Evolutionary conservation across 64 coral and sea anemone species (phyloP), one percentile per base, ranked within the genome.

Genomic region (Montipora cactus): DNA sequence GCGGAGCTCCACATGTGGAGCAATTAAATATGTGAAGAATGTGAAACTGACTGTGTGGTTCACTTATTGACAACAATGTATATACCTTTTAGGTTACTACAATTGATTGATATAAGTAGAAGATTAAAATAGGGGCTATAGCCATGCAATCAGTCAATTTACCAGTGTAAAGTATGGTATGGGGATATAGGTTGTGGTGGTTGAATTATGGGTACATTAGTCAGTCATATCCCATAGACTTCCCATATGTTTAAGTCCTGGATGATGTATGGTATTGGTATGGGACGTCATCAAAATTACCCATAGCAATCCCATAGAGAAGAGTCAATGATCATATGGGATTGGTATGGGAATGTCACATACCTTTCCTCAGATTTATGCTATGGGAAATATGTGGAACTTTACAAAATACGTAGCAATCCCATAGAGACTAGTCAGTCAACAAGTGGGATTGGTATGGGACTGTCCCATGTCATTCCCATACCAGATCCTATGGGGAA

Each of bases 231-330:
- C 37, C 37, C 37, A 37, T 14, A 16, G 21, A 28, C 8, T 25
- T 74, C 72, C n/a, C 72, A 25, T 6, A 28, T 2, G 25, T 74
- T 74, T 74, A 87, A 87, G 49, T 76, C 47, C 69, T 88, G 49
- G 71, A 25, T 88, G 70, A 75, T 76, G 7, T 57, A 88, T 88
- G 70, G 87, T 88, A 44, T 88, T 76, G 69, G 70, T 23, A 90
- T 79, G 28, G 49, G 67, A 81, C 79, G 74, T 91, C 46, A 91
- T 61, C 23, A 80, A 81, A 82, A 69, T 72, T 55, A 75, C 45
- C 47, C 89, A 58, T 81, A 91, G 89, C 78, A 91, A 72, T 91
- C 89, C 89, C 62, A 91, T 91, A 91, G 53, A 57, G 53, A 57
- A 57, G 6, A 57, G 7, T 4, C 53, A 57, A 57, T 57, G 11